Evolutionary conservation across 2,797 vertebrate species (phyloP).

Genomic region (Sebastes matsubarae): DNA sequence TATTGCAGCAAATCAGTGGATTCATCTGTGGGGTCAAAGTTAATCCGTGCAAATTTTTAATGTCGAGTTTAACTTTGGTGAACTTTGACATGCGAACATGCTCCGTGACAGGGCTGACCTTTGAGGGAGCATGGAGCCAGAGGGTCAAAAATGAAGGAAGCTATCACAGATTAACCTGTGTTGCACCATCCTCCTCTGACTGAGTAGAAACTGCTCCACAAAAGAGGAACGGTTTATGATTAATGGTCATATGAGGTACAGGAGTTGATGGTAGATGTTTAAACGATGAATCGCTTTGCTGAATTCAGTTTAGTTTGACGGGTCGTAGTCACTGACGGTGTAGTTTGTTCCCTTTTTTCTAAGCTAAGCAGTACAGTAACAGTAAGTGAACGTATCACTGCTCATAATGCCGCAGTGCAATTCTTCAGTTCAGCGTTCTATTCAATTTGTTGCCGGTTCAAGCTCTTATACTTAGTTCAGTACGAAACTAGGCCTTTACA

Average conservation of each 20-base stretch:
- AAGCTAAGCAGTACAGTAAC: not conserved
- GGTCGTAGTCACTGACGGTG: not conserved
- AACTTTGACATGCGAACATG: not conserved
- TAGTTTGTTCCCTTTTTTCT: not conserved
- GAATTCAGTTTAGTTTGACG: not conserved
- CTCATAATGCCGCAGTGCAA: not conserved
- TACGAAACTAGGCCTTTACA: not conserved
- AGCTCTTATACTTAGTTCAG: not conserved
- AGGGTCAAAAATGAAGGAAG: not conserved
- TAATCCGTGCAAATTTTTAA: no score
- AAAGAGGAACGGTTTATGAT: not conserved
- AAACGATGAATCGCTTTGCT: not conserved
- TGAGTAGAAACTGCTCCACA: not conserved
- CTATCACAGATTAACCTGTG: not conserved
- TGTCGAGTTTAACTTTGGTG: not conserved
- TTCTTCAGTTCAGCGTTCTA: not conserved
- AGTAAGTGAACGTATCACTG: not conserved
- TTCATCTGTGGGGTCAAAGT: not conserved
- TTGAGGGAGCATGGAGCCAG: not conserved
- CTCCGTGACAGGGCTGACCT: not conserved
- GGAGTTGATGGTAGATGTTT: not conserved
- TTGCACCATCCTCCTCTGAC: not conserved
- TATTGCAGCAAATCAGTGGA: not conserved
- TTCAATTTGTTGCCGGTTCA: not conserved
- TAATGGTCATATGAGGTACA: not conserved